phyloP scores from a whole-genome alignment of 2,888 invertebrate genomes.

The Ectobius pallidus region DNA sequence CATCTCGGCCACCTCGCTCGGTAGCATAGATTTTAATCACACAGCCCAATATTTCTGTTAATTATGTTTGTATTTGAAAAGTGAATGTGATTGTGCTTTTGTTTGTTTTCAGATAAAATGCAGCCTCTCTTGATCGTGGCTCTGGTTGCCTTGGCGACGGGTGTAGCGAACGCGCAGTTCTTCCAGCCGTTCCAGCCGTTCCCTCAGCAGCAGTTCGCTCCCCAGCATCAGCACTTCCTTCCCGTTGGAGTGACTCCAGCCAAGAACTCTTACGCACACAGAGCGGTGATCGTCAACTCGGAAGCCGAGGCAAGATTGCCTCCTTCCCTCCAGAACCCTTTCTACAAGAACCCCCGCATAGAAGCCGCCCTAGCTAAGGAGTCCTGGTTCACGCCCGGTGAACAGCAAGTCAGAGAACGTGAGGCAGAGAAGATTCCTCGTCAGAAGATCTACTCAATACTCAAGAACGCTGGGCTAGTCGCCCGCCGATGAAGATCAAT shows the following conservation, averaged over 20 bases:
- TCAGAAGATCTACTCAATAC: constrained; percentile 73
- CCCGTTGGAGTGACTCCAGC: too few relatives aligned
- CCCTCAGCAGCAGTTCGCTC: background rate
- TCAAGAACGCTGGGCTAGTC: constrained; percentile 73
- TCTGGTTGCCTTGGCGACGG: constrained; percentile 24
- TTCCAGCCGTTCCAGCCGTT: constrained; percentile 33
- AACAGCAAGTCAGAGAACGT: constrained; percentile 77
- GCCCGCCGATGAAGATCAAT: constrained; percentile 44
- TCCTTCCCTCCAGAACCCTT: constrained; percentile 68
- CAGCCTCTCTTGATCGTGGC: constrained; percentile 12
- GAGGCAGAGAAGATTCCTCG: constrained; percentile 83
- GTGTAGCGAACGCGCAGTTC: constrained; percentile 38
- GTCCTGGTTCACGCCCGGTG: constrained; percentile 78
- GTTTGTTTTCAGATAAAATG: constrained; percentile 13
- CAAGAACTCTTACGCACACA: constrained; percentile 62
- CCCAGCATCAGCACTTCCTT: background rate
- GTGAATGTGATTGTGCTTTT: too few relatives aligned
- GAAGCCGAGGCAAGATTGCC: constrained; percentile 76
- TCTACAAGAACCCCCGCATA: constrained; percentile 77
- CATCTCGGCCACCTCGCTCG: too few relatives aligned
- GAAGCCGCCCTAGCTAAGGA: constrained; percentile 77
- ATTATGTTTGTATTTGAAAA: too few relatives aligned
- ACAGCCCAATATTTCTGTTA: too few relatives aligned
- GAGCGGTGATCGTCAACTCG: constrained; percentile 73
- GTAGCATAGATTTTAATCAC: too few relatives aligned